Percentiles rank a stretch among this genome's conserved stretches.
Conservation (phyloP, 2,888 invertebrate species). For the Willowsia nigromaculata region DNA sequence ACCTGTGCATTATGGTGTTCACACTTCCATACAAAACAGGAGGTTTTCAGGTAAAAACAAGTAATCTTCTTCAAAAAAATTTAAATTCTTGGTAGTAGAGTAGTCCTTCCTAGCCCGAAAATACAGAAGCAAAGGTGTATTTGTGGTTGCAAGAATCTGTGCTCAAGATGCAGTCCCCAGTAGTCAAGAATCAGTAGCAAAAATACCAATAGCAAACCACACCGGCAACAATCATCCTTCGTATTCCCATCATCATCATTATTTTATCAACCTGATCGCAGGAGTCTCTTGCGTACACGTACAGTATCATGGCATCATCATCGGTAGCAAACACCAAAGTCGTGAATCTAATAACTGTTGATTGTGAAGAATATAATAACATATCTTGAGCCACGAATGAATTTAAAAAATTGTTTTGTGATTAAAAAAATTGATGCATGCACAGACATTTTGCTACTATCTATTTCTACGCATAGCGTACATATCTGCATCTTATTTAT, state of each 20-base stretch:
- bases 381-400: slow-evolving; percentile 50
- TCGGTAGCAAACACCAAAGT: slow-evolving; percentile 64
- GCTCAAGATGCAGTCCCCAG: background rate
- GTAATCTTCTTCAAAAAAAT: too few relatives aligned
- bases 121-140: too few relatives aligned
- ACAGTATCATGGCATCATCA: slow-evolving; percentile 8
- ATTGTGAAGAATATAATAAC: slow-evolving; percentile 57
- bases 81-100: too few relatives aligned
- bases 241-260: background rate
- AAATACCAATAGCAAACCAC: background rate
- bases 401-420: slow-evolving; percentile 29
- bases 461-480: background rate
- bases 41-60: too few relatives aligned
- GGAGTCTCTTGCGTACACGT: slow-evolving; percentile 15
- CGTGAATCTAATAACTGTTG: slow-evolving; percentile 70
- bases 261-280: slow-evolving; percentile 1
- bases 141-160: too few relatives aligned
- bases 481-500: background rate
- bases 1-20: too few relatives aligned
- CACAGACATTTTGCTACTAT: background rate
- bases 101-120: too few relatives aligned
- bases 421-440: slow-evolving; percentile 45
- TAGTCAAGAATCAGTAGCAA: slow-evolving; percentile 23
- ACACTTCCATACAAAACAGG: too few relatives aligned
- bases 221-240: background rate